Conservation (phyloP, 2,888 invertebrate genomes). For the Melanophora roralis region DNA sequence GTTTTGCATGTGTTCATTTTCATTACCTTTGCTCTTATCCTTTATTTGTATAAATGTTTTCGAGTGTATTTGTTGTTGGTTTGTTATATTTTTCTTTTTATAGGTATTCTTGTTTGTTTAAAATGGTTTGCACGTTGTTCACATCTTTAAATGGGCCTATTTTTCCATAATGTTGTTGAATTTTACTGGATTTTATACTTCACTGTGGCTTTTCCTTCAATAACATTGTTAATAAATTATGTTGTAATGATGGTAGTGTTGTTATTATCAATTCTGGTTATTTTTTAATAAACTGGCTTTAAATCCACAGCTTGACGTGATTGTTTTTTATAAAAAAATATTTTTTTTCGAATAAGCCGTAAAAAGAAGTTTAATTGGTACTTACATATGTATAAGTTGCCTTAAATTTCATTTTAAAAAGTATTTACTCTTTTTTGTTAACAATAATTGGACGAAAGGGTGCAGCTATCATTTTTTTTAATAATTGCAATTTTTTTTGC, state of each 20-base stretch:
- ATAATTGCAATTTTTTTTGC: no score
- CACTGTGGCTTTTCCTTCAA: conserved; percentile 59
- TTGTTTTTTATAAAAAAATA: background rate
- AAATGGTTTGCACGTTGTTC: conserved; percentile 63
- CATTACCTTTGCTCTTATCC: background rate
- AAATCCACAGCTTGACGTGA: background rate
- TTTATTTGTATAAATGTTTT: background rate
- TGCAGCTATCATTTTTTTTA: no score
- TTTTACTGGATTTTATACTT: conserved; percentile 57
- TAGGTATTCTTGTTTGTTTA: conserved; percentile 6
- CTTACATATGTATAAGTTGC: no score
- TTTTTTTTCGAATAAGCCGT: no score
- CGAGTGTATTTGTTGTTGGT: conserved; percentile 35
- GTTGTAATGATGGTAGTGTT: conserved; percentile 28
- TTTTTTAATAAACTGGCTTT: conserved; percentile 20
- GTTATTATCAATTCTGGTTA: background rate
- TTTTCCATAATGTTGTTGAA: conserved; percentile 33
- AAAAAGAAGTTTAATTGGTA: no score
- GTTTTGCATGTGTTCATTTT: conserved; percentile 45
- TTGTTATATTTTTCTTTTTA: conserved; percentile 43
- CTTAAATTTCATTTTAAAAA: no score
- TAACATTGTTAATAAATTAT: conserved; percentile 61
- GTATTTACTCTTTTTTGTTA: no score
- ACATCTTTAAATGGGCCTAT: conserved; percentile 57
- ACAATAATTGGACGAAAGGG: no score